phyloP scores from a whole-genome alignment of 2,888 invertebrate species.

The Chirona hameri region DNA sequence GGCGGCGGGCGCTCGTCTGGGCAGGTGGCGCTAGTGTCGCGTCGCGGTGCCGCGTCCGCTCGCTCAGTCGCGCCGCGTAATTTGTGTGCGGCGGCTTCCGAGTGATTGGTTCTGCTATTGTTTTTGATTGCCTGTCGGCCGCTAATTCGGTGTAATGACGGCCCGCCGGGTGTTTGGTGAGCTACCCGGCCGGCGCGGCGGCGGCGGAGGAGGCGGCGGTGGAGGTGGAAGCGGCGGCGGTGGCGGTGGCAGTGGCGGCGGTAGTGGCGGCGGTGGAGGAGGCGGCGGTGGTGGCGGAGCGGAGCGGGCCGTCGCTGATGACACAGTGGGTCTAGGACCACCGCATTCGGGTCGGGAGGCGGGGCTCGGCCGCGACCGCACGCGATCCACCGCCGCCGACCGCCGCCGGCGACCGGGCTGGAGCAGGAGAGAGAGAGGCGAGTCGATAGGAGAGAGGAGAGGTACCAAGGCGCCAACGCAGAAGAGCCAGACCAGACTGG shows the following conservation, averaged over 20 bases:
- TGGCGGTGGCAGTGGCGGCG: not conserved
- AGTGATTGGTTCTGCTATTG: constrained; percentile 14
- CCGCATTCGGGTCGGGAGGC: too few relatives aligned
- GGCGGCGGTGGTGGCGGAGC: too few relatives aligned
- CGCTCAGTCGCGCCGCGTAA: not conserved
- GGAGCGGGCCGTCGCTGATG: too few relatives aligned
- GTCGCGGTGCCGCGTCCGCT: not conserved
- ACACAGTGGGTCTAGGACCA: too few relatives aligned
- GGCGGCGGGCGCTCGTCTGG: not conserved
- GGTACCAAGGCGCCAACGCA: too few relatives aligned
- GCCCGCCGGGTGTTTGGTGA: constrained; percentile 8
- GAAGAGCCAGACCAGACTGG: too few relatives aligned
- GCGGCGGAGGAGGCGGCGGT: not conserved
- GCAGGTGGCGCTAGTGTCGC: not conserved
- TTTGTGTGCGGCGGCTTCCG: constrained; percentile 12
- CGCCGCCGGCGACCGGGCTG: too few relatives aligned
- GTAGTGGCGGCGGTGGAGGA: not conserved
- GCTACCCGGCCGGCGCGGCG: not conserved
- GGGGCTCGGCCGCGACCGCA: too few relatives aligned
- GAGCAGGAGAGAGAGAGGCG: too few relatives aligned
- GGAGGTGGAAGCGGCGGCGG: too few relatives aligned
- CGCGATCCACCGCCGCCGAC: too few relatives aligned
- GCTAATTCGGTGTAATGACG: constrained; percentile 24
- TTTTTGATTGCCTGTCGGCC: constrained; percentile 26
- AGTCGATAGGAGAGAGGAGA: too few relatives aligned